phyloP scores from a whole-genome alignment of 92 coral and sea anemone species.

The Isaurus tuberculatus region DNA sequence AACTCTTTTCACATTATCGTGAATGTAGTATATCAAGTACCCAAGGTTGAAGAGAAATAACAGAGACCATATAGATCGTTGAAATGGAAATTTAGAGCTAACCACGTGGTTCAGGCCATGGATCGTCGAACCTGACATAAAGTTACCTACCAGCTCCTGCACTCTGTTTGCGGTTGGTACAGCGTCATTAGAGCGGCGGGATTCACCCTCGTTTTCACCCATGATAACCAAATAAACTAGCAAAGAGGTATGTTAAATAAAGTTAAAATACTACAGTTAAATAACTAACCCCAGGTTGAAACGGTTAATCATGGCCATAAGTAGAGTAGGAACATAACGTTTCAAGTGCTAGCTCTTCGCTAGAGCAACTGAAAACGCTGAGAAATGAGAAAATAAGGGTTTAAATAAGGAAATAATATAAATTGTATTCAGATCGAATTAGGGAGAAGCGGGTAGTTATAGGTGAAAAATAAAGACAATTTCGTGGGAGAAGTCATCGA shows the following conservation, averaged over 20 bases:
- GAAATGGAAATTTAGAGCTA: not conserved
- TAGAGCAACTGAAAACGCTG: no score
- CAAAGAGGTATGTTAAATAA: not conserved
- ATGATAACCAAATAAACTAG: not conserved
- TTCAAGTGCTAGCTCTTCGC: no score
- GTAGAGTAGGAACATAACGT: no score
- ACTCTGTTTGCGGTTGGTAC: not conserved
- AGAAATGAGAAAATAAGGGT: no score
- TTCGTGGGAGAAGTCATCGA: no score
- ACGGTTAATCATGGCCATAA: no score
- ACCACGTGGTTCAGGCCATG: constrained; percentile 23
- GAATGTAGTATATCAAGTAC: not conserved
- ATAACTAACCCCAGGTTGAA: no score
- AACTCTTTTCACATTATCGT: not conserved
- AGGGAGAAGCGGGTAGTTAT: no score
- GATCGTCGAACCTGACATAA: not conserved
- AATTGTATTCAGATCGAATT: no score
- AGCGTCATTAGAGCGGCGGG: not conserved
- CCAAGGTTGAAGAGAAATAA: not conserved
- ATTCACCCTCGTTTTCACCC: not conserved
- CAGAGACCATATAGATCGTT: not conserved
- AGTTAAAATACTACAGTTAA: no score
- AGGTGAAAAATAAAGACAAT: no score
- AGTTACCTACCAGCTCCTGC: not conserved
- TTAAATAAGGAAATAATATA: no score